Evolutionary conservation across 2,113 vertebrate genomes (phyloP).

Genomic region (Mellivora capensis): DNA sequence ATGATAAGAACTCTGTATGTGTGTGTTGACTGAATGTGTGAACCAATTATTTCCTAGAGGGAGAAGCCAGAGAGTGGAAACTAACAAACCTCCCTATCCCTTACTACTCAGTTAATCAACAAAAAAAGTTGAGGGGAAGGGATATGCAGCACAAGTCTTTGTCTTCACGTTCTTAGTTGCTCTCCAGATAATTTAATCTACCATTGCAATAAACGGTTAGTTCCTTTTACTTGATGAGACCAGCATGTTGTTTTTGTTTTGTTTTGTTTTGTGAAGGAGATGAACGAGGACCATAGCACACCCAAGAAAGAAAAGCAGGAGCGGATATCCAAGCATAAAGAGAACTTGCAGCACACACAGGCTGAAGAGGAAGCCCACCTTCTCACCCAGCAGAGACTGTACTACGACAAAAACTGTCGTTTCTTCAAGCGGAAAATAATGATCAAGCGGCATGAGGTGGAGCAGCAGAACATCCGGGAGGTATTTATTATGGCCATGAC

Average conservation of each 20-base stretch:
- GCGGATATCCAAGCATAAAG: constrained; percentile 98
- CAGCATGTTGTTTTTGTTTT: not conserved
- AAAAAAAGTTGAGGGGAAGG: not conserved
- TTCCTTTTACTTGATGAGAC: not conserved
- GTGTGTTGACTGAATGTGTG: not conserved
- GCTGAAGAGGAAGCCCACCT: constrained; percentile 98
- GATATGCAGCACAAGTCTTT: not conserved
- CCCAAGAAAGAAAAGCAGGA: constrained; percentile 99
- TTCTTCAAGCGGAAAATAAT: constrained; percentile 95
- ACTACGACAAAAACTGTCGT: constrained; percentile 96
- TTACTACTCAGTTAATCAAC: not conserved
- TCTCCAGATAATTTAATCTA: not conserved
- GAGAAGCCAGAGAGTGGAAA: not conserved
- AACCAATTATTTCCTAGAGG: not conserved
- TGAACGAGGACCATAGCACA: constrained; percentile 99
- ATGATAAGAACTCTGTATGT: not conserved
- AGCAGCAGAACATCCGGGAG: constrained; percentile 98
- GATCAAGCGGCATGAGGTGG: constrained; percentile 93
- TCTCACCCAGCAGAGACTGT: constrained; percentile 95
- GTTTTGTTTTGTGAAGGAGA: constrained; percentile 86
- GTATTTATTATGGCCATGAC: constrained; percentile 73
- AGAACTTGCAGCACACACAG: constrained; percentile 99
- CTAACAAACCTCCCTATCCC: not conserved
- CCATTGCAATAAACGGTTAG: not conserved
- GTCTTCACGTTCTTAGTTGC: not conserved